These are phyloP conservation scores for Salvelinus fontinalis DNA, from an alignment of 2,113 vertebrate species.

Conservation along the genomic window DNA sequence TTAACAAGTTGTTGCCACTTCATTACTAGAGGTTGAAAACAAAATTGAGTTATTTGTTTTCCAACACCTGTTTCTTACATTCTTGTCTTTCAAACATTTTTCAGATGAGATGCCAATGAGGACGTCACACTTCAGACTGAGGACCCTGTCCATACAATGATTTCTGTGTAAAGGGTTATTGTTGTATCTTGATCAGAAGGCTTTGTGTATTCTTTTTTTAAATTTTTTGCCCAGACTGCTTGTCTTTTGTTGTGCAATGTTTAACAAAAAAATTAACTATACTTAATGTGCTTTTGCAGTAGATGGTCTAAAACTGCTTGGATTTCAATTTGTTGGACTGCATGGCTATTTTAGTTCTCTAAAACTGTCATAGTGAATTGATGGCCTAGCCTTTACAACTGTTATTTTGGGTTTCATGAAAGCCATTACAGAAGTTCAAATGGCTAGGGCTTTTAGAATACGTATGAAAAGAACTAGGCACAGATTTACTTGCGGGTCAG, in stretches of 20 bases:
- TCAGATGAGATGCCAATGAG: constrained; percentile 13
- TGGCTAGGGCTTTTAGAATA: not conserved
- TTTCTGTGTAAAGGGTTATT: constrained; percentile 86
- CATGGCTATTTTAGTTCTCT: not conserved
- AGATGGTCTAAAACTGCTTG: not conserved
- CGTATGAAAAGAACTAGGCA: not conserved
- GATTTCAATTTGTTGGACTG: not conserved
- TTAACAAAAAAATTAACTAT: not conserved
- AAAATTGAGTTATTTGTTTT: not conserved
- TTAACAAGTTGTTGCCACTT: not conserved
- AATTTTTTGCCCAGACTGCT: not conserved
- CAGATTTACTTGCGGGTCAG: not conserved
- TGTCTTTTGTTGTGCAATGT: constrained; percentile 7
- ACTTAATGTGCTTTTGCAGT: not conserved
- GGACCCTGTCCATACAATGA: constrained; percentile 33
- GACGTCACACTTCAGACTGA: constrained; percentile 10
- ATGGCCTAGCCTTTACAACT: constrained; percentile 5
- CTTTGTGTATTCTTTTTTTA: constrained; percentile 55
- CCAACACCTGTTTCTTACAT: not conserved
- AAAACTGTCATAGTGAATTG: not conserved
- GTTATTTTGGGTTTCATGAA: not conserved
- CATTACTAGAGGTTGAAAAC: not conserved
- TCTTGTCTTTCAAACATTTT: not conserved
- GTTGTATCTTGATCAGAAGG: constrained; percentile 72
- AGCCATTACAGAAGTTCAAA: not conserved